Evolutionary conservation across 2,797 vertebrate genomes (phyloP).

Genomic region (Aselliscus stoliczkanus): DNA sequence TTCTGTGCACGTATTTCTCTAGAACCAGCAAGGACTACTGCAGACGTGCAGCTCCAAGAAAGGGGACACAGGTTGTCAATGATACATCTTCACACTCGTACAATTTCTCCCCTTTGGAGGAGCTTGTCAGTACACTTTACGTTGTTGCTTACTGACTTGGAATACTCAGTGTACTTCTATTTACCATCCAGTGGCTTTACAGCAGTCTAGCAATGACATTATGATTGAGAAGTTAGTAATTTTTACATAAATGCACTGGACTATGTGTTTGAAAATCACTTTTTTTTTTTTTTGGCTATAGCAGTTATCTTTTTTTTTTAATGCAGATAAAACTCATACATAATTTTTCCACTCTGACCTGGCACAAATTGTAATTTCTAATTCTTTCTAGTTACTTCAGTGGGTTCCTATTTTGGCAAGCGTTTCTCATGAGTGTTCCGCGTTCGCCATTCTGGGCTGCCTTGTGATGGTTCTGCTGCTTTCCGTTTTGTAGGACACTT

Average conservation of each 20-base stretch:
- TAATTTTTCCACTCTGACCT: neutral
- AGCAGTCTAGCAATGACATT: neutral
- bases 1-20: neutral
- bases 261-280: neutral
- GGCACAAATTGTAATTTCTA: neutral
- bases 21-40: neutral
- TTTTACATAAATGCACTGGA: neutral
- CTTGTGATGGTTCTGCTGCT: constrained; percentile 41
- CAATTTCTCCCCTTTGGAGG: neutral
- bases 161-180: neutral
- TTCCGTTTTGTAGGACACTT: constrained; percentile 57
- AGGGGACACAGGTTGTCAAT: neutral
- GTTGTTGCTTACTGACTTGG: neutral
- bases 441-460: constrained; percentile 64
- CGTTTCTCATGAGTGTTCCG: constrained; percentile 57
- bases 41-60: neutral
- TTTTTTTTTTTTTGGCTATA: neutral
- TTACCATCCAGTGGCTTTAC: neutral
- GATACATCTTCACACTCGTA: neutral
- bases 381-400: constrained; percentile 2
- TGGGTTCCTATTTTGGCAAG: constrained; percentile 42
- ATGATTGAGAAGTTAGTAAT: neutral
- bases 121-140: neutral
- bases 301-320: neutral
- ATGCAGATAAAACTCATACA: neutral